Conservation (phyloP, 2,797 vertebrate species). For the Phataginus tricuspis region DNA sequence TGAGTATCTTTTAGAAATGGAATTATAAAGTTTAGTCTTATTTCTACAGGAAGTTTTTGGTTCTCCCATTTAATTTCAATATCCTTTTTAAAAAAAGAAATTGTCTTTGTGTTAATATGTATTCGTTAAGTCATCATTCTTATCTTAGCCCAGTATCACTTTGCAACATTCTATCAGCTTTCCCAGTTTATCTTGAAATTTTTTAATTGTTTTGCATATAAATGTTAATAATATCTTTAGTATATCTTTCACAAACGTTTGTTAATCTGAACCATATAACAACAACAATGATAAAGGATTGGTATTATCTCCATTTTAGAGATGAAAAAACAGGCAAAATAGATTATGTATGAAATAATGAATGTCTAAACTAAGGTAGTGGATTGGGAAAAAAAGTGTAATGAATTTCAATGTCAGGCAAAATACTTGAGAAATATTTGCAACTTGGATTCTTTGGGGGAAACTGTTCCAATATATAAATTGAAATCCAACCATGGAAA, state of each 20-base stretch:
- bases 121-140: neutral
- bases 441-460: conserved; percentile 4
- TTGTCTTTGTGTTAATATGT: neutral
- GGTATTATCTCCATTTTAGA: conserved; percentile 32
- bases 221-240: conserved; percentile 35
- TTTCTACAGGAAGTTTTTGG: conserved; percentile 50
- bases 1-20: conserved; percentile 21
- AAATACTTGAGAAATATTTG: conserved; percentile 35
- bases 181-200: conserved; percentile 41
- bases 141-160: neutral
- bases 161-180: conserved; percentile 6
- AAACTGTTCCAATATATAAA: conserved; percentile 32
- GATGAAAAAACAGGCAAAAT: neutral
- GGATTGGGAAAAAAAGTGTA: neutral
- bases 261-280: conserved; percentile 31
- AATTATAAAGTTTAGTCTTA: conserved; percentile 60
- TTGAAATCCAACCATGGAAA: conserved; percentile 29
- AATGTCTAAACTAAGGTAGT: conserved; percentile 11
- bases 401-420: conserved; percentile 15
- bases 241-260: conserved; percentile 8
- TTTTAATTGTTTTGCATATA: neutral
- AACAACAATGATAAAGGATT: conserved; percentile 26
- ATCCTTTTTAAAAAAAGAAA: neutral
- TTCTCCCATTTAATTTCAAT: conserved; percentile 4
- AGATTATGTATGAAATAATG: neutral